Evolutionary conservation across 2,113 vertebrate genomes (phyloP), one percentile per base, ranked within the genome.

Genomic region (Rhinogobius similis): DNA sequence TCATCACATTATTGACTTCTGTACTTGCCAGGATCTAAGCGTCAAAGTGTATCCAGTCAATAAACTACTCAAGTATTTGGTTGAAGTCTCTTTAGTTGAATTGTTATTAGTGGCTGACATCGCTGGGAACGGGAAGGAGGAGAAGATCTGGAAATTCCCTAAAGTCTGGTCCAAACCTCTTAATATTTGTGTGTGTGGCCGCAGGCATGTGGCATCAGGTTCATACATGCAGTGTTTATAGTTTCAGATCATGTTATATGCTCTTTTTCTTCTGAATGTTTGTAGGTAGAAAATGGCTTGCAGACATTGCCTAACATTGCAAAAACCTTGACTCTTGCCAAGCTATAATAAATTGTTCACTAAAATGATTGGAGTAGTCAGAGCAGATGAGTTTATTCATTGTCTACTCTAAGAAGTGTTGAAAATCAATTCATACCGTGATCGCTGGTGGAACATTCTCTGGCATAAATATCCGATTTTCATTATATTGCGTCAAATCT

Each of bases 81-180:
- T 46, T 7, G 16, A 46, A 46, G 43, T 46, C 43, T 46, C 1
- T 46, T 46, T 46, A 5, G 27, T 32, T 32, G 56, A 32, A 18
- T 61, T 36, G 20, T 36, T 61, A 36, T 61, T 61, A 8, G 18
- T 12, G 58, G 27, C 58, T 61, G 58, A 20, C 67, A 85, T 71
- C 82, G 53, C 75, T 62, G 77, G 73, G 81, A 24, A 79, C 12
- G 23, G 38, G 72, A 41, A 66, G 48, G 72, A 66, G 48, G 72
- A 65, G 48, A 67, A 68, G 62, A 38, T 8, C 11, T 72, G 69
- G 67, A 87, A 88, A 78, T 71, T 71, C 83, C 81, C 67, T 76
- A 23, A 82, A 65, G 82, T 73, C 62, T 50, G 72, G 79, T 85
- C 78, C 74, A 77, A 56, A 84, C 77, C 77, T 77, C 69, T 63